Evolutionary conservation across 2,797 vertebrate genomes (phyloP).

Genomic region (Acanthis flammea): DNA sequence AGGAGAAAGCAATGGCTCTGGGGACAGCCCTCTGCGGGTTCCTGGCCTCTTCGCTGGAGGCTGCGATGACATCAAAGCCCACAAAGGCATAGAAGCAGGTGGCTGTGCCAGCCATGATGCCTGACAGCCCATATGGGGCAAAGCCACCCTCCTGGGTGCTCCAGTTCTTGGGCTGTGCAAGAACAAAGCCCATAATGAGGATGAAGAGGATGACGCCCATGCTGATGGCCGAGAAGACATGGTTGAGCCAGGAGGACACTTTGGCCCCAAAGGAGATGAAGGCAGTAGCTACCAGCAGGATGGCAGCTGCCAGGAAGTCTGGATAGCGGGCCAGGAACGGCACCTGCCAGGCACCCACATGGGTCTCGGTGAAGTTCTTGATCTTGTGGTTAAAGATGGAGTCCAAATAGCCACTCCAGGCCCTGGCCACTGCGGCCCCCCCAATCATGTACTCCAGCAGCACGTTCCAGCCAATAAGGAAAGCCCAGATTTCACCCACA

Average conservation of each 20-base stretch:
- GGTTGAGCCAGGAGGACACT: constrained; percentile 95
- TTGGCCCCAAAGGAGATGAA: constrained; percentile 94
- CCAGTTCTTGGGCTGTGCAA: constrained; percentile 90
- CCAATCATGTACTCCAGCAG: constrained; percentile 95
- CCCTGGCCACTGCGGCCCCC: constrained; percentile 89
- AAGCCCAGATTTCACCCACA: constrained; percentile 95
- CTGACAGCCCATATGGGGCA: constrained; percentile 87
- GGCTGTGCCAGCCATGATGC: constrained; percentile 91
- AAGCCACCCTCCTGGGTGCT: constrained; percentile 88
- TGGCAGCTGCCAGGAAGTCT: constrained; percentile 87
- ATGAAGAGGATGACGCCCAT: constrained; percentile 88
- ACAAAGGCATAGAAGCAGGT: constrained; percentile 96
- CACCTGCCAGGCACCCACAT: constrained; percentile 87
- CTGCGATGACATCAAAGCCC: constrained; percentile 93
- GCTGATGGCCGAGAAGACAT: constrained; percentile 88
- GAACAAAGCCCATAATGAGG: constrained; percentile 87
- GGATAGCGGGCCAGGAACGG: constrained; percentile 90
- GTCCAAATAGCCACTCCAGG: constrained; percentile 96
- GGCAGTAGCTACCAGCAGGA: constrained; percentile 85
- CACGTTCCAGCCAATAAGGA: constrained; percentile 97
- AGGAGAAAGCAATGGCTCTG: constrained; percentile 87
- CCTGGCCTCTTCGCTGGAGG: constrained; percentile 92
- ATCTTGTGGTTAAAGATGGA: constrained; percentile 92
- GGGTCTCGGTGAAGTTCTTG: constrained; percentile 90
- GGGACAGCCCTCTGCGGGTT: constrained; percentile 89